These are phyloP conservation scores for Lottia scabra DNA, from an alignment of 2,888 invertebrate species.

Conservation along the genomic window DNA sequence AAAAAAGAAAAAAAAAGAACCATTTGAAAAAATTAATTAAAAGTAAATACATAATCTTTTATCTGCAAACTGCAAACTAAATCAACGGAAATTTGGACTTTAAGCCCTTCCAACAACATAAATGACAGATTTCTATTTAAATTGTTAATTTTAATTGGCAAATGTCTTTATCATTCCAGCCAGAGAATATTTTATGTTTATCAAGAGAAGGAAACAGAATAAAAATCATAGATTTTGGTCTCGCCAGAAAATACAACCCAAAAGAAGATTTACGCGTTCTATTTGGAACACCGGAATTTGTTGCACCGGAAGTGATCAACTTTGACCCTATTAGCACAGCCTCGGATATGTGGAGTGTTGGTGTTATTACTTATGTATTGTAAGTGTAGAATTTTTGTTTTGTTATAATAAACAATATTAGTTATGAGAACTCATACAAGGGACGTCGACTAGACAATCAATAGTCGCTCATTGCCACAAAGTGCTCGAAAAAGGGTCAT, in stretches of 20 bases:
- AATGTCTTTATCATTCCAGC: conserved; percentile 76
- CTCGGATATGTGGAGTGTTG: conserved; percentile 99
- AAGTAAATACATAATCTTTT: no score
- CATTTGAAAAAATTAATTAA: no score
- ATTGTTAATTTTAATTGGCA: background rate
- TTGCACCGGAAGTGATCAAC: conserved; percentile 98
- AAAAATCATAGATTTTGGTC: conserved; percentile 98
- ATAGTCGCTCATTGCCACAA: no score
- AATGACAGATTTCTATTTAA: no score
- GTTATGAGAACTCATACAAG: no score
- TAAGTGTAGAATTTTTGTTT: conserved; percentile 75
- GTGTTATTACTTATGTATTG: conserved; percentile 98
- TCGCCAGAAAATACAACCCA: conserved; percentile 92
- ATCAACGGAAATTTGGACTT: no score
- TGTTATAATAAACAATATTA: background rate
- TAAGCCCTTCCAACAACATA: no score
- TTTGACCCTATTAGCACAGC: conserved; percentile 96
- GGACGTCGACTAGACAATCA: no score
- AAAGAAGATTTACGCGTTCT: conserved; percentile 88
- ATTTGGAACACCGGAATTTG: conserved; percentile 98
- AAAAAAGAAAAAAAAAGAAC: no score
- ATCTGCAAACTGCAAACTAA: no score
- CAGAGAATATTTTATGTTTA: conserved; percentile 97
- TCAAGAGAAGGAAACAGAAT: conserved; percentile 97
- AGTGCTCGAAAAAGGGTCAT: no score